Base-by-base conservation (phyloP, 1,140 invertebrate species). In the Ips nitidus region DNA sequence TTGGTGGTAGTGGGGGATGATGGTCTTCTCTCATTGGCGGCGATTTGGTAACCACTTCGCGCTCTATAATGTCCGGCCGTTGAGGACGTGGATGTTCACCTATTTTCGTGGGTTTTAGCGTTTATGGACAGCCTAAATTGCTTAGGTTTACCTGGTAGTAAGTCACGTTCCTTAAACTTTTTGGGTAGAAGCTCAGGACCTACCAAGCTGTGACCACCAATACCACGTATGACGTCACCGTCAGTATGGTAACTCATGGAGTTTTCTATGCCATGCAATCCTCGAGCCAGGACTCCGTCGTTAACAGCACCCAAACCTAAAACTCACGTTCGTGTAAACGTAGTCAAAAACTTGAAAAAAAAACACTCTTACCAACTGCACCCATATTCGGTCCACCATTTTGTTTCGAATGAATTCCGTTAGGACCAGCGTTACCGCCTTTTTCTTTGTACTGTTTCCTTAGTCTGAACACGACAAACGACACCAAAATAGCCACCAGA, bases 61-160 rank as follows among this genome's bases (percentile, higher is more conserved):
- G 81, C 81, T 96, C 94, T 56, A 97, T 97, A 3, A 98, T 95
- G 80, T 98, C 95, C 0, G 94, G 95, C 52, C 94, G 81, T 80
- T 94, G 91, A 0, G 91, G 90, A 53, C 90, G 82, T 43, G 86
- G 84, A 64, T 87, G 86, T 65, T 89, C 88, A 8, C 45, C 7
- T 8, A 3, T 2, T 8, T 50, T 50, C 7, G 22, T 6, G 45
- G 45, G 0, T 50, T 50, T 2, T 50, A 8, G 2, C 7, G 45
- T 50, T 50, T 50, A 3, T 50, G 2, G 0, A 1, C 7, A 22
- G 22, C 7, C 45, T 50, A 22, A 8, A 8, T 4, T 1, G 4
- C 0, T 45, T 45, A 1, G 22, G 22, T 36, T 38, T 67, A 69
- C 82, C 83, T 38, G 86, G 83, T 77, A 86, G 86, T 42, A 91